Evolutionary conservation across 2,888 invertebrate species (phyloP).

Genomic region (Apotomis betuletana): DNA sequence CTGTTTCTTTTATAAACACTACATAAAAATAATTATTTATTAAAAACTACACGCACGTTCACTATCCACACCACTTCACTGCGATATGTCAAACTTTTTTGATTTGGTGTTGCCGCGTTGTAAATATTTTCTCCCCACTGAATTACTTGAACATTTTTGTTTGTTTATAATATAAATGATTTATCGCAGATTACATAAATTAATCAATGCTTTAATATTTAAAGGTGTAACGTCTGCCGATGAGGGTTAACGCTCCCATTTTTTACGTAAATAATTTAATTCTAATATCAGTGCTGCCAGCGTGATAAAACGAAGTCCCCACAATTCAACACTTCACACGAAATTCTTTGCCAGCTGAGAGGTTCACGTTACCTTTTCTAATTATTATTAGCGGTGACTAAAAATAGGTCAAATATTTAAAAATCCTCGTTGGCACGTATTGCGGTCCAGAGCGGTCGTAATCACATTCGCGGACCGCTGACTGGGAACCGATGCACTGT

Average conservation of each 20-base stretch:
- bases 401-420: constrained; percentile 82
- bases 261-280: background rate
- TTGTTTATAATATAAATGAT: background rate
- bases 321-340: constrained; percentile 50
- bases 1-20: constrained; percentile 64
- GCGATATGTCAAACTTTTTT: constrained; percentile 72
- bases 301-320: constrained; percentile 51
- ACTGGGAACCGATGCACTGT: constrained; percentile 49
- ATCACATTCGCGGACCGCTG: constrained; percentile 64
- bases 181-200: background rate
- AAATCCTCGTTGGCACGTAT: constrained; percentile 75
- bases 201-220: background rate
- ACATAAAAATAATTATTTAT: constrained; percentile 72
- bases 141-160: background rate
- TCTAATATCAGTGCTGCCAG: constrained; percentile 54
- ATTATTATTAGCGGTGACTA: constrained; percentile 81
- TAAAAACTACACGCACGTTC: constrained; percentile 75
- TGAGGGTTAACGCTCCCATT: background rate
- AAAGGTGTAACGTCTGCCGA: background rate
- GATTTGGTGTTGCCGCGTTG: constrained; percentile 61
- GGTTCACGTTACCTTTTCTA: constrained; percentile 81
- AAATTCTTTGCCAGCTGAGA: constrained; percentile 67
- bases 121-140: constrained; percentile 48
- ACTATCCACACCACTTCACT: constrained; percentile 72
- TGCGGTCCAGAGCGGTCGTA: constrained; percentile 66